These are phyloP conservation scores for Ceuthmochares aereus DNA, from an alignment of 2,113 vertebrate genomes.

Conservation along the genomic window DNA sequence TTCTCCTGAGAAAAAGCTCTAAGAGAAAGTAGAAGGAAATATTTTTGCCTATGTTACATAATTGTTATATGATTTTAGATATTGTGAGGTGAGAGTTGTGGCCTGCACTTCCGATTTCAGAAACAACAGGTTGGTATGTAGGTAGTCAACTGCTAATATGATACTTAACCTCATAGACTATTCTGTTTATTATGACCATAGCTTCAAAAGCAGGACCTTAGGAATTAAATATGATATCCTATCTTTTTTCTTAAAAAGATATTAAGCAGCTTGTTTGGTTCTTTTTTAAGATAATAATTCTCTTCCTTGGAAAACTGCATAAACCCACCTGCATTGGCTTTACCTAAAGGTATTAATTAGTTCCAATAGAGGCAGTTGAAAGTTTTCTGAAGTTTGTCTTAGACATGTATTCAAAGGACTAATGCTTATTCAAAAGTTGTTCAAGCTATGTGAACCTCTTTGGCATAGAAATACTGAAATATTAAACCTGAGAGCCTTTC, in stretches of 20 bases:
- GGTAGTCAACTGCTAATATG: background rate
- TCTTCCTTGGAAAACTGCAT: background rate
- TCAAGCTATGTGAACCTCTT: conserved; percentile 11
- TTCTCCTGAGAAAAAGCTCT: background rate
- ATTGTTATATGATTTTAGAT: background rate
- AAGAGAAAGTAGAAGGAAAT: background rate
- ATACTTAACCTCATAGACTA: background rate
- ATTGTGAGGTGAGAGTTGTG: background rate
- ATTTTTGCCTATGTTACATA: background rate
- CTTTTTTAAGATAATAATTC: background rate
- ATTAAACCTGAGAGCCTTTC: conserved; percentile 20
- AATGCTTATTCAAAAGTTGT: conserved; percentile 8
- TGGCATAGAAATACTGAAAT: conserved; percentile 13
- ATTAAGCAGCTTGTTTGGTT: background rate
- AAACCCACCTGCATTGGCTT: background rate
- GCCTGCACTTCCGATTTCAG: background rate
- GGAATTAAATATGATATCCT: background rate
- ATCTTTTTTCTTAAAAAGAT: background rate
- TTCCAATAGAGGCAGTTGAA: background rate
- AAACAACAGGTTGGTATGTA: background rate
- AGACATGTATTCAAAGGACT: conserved; percentile 16
- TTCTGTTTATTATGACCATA: background rate
- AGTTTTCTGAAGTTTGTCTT: background rate
- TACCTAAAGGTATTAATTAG: conserved; percentile 25
- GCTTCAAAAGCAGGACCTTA: background rate